Evolutionary conservation across 1,140 invertebrate genomes (phyloP), one percentile per base, ranked within the genome.

Genomic region (Drosophila funebris): DNA sequence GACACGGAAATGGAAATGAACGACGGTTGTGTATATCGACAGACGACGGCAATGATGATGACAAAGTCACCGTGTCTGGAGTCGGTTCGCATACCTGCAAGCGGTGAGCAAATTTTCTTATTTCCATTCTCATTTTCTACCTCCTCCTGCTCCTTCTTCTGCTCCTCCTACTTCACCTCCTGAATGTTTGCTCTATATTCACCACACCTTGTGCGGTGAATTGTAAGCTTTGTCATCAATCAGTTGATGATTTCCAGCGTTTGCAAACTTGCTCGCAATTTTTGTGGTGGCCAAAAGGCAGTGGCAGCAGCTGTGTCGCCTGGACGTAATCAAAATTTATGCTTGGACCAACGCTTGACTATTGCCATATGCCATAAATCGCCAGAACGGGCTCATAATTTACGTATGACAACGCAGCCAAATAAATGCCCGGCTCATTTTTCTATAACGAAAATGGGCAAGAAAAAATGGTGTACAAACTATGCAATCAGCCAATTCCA

Each of bases 1-100:
- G 83, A 54, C 82, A 76, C 78, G 82, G 74, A 85, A 84, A 87
- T 87, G 67, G 73, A 84, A 85, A 71, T 82, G 70, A 85, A 75
- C 56, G 71, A 71, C 37, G 53, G 18, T 33, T 41, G 22, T 44
- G 66, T 71, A 24, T 87, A 85, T 72, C 54, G 61, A 36, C 72
- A 80, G 52, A 67, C 63, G 64, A 18, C 54, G 31, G 43, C 58
- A 39, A 24, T 66, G 61, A 36, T 24, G 53, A 24, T 24, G 60
- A 33, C 53, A 46, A 57, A 57, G 24, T 43, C 31, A n/a, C 18
- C 44, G 8, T 24, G 64, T 69, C 52, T 80, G 69, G 78, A 85
- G 50, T 78, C 75, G 48, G 61, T 61, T 31, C 70, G 50, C 36
- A 44, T 78, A 50, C 57, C 76, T 63, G 67, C 58, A 37, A 78